These are phyloP conservation scores for Allygus modestus DNA, from an alignment of 2,888 invertebrate genomes.

Conservation along the genomic window DNA sequence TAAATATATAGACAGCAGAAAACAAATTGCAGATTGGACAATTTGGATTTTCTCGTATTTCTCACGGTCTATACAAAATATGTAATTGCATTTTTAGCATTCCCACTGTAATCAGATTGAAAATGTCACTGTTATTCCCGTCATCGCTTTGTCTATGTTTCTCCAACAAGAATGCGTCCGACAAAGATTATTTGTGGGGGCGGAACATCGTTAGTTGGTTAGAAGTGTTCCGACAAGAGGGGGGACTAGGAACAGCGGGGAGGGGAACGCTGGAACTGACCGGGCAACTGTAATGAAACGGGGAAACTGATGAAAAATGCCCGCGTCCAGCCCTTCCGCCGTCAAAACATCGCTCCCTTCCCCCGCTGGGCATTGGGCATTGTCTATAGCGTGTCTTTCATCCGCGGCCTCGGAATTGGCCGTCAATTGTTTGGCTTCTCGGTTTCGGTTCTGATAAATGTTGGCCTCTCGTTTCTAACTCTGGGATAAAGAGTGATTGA, in stretches of 20 bases:
- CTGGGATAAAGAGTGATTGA: no score
- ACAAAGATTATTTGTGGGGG: neutral
- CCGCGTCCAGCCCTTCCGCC: constrained; percentile 29
- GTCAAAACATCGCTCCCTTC: constrained; percentile 2
- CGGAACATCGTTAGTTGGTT: constrained; percentile 26
- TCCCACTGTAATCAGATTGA: no score
- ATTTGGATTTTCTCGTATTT: no score
- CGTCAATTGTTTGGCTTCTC: neutral
- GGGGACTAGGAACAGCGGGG: neutral
- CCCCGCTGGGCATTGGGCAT: constrained; percentile 18
- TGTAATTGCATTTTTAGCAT: no score
- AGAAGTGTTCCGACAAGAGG: neutral
- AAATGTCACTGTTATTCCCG: no score
- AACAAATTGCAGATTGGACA: no score
- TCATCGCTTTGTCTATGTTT: no score
- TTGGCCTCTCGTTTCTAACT: neutral
- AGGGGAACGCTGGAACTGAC: constrained; percentile 27
- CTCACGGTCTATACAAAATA: no score
- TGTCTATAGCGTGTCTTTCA: constrained; percentile 7
- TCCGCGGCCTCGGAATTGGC: neutral
- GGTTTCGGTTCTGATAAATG: neutral
- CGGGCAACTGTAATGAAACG: constrained; percentile 47
- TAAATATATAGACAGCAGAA: no score
- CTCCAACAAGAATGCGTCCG: no score
- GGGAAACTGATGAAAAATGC: constrained; percentile 59